Evolutionary conservation across 2,113 vertebrate species (phyloP).

Genomic region (Lagopus leucura): DNA sequence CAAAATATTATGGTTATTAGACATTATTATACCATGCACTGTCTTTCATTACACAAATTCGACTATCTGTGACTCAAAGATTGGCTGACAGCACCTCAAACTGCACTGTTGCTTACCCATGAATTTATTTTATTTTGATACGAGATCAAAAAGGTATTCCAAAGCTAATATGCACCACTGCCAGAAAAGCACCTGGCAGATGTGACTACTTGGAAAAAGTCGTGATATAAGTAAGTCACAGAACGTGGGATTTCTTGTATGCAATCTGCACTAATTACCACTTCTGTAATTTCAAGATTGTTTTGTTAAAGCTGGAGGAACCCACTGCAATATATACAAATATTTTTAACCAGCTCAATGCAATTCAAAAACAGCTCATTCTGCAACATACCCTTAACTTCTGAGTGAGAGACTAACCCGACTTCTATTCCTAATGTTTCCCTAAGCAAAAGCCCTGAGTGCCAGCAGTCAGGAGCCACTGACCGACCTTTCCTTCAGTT

Average conservation of each 20-base stretch:
- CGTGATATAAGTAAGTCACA: background rate
- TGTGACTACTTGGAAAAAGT: background rate
- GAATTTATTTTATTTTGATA: constrained; percentile 64
- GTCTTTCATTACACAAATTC: constrained; percentile 61
- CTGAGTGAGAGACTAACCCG: background rate
- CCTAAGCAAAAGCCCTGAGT: background rate
- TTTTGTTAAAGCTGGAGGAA: background rate
- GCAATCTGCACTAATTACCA: background rate
- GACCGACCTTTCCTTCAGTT: background rate
- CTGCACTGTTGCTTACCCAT: constrained; percentile 60
- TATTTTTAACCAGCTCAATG: background rate
- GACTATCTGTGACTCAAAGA: constrained; percentile 53
- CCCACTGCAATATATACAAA: background rate
- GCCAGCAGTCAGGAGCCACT: background rate
- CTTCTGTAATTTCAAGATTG: background rate
- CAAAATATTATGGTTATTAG: constrained; percentile 73
- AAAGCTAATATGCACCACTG: constrained; percentile 57
- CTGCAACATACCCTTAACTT: background rate
- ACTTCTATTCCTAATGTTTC: background rate
- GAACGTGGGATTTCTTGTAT: constrained; percentile 1
- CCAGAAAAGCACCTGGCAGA: constrained; percentile 49
- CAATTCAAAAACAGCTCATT: background rate
- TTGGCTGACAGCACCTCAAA: constrained; percentile 67
- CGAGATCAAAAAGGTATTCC: constrained; percentile 62
- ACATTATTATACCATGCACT: constrained; percentile 60